Evolutionary conservation across 2,888 invertebrate genomes (phyloP), one percentile per base, ranked within the genome.

Genomic region (Drepana falcataria): DNA sequence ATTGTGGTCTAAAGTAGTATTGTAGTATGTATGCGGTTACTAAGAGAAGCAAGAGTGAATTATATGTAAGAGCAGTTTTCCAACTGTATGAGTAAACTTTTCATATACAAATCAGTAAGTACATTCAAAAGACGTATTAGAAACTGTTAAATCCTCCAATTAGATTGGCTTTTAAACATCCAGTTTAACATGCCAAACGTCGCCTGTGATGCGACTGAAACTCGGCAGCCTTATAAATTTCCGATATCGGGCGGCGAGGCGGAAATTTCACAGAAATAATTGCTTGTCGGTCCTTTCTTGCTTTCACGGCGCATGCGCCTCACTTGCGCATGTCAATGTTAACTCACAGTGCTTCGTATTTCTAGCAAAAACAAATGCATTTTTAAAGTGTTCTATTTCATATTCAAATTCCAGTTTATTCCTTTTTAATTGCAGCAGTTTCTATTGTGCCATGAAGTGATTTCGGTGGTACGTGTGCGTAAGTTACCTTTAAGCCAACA

Each of bases 261-360:
- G 88, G 88, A 88, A 85, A 87, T 85, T 82, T 81, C 76, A 76
- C 72, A 70, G 75, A 71, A 80, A 79, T 85, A 81, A 86, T 88
- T 84, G 79, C 74, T 73, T 71, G 72, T 65, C 61, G 60, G 61
- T 60, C 61, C 65, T 44, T 58, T 51, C 57, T 7, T 35, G 40
- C 35, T 48, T 3, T 49, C n/a, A 74, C 48, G 54, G 71, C 87
- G 87, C 87, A 87, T 77, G 85, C 66, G 83, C 70, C 49, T 9
- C 64, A 58, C 63, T 63, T 77, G 87, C 87, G 87, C 87, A 85
- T 85, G 87, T 68, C 81, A 69, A 58, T 64, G 60, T 57, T 55
- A 58, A 60, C 66, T n/a, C n/a, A n/a, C 64, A 65, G 64, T 68
- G 63, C 63, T 76, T 72, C 73, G 71, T 68, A 71, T 73, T 68